Percentiles rank a stretch among this genome's conserved stretches.
These are phyloP conservation scores for Agelastica alni DNA, from an alignment of 2,888 invertebrate species.

Conservation along the genomic window DNA sequence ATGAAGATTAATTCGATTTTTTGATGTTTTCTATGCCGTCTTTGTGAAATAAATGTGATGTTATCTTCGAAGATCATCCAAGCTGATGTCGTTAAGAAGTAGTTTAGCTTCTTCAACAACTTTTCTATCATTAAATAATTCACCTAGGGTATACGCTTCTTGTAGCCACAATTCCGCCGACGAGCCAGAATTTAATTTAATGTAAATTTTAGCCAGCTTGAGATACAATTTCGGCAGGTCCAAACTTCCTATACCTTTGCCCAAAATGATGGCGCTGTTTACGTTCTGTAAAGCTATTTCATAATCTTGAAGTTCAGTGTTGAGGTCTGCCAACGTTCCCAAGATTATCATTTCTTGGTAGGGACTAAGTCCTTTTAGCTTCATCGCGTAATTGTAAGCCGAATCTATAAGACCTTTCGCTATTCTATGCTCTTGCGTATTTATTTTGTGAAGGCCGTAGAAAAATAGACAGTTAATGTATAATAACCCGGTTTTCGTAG, in stretches of 20 bases:
- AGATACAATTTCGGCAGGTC: conserved; percentile 55
- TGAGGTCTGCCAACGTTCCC: conserved; percentile 55
- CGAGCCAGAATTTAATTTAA: conserved; percentile 45
- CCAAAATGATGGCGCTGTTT: conserved; percentile 55
- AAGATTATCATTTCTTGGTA: conserved; percentile 58
- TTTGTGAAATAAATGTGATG: no score
- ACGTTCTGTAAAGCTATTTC: conserved; percentile 54
- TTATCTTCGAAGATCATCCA: no score
- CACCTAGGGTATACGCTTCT: conserved; percentile 50
- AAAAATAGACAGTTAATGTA: conserved; percentile 57
- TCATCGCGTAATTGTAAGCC: conserved; percentile 53
- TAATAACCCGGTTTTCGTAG: conserved; percentile 54
- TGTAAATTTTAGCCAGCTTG: conserved; percentile 54
- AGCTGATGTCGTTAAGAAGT: neutral
- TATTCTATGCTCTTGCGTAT: conserved; percentile 44
- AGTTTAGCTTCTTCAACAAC: conserved; percentile 43
- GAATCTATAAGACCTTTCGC: conserved; percentile 53
- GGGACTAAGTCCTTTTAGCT: conserved; percentile 54
- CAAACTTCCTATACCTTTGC: conserved; percentile 54
- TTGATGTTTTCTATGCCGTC: no score
- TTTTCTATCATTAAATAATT: conserved; percentile 47
- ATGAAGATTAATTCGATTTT: no score
- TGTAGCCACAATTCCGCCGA: conserved; percentile 51
- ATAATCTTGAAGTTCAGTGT: conserved; percentile 51
- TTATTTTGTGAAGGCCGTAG: conserved; percentile 57